Evolutionary conservation across 2,888 invertebrate genomes (phyloP), one percentile per base, ranked within the genome.

Genomic region (Criorhina ranunculi): DNA sequence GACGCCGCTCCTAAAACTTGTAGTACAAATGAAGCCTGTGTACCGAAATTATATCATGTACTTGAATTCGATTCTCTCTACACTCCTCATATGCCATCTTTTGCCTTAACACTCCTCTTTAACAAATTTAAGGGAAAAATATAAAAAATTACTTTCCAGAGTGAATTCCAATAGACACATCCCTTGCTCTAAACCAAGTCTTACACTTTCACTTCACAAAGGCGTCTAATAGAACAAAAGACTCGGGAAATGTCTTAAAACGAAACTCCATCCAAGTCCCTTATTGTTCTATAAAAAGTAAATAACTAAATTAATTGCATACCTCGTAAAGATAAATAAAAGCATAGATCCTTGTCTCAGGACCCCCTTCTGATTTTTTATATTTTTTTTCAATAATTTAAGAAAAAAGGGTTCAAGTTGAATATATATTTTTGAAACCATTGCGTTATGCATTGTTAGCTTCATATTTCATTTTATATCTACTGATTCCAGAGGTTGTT

Each of bases 381-480:
- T n/a, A n/a, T n/a, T n/a, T n/a, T n/a, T n/a, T n/a, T n/a, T n/a
- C 62, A 19, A 49, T 64, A 64, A 46, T 19, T 33, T 53, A 29
- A 7, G n/a, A n/a, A 64, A 44, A 64, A 35, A 64, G 75, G 73
- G 35, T 64, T 55, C 44, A 35, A 15, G 11, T 42, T 37, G 35
- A 55, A 55, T 44, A n/a, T 44, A 55, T 46, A 19, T 55, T 29
- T 64, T 24, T 24, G n/a, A 24, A 73, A 12, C 19, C 51, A 24
- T 51, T 62, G 29, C 55, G 12, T 40, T 24, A 35, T 44, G 19
- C 37, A 24, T 12, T 49, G 31, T 53, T 19, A 37, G 73, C 53
- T 11, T 64, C 64, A 35, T 66, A 57, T 75, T 75, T 66, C 66
- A 29, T 57, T 57, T 37, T 66, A 66, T 57, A 46, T 57, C 17